Evolutionary conservation across 2,797 vertebrate species (phyloP), one percentile per base, ranked within the genome.

Genomic region (Anisognathus igniventris): DNA sequence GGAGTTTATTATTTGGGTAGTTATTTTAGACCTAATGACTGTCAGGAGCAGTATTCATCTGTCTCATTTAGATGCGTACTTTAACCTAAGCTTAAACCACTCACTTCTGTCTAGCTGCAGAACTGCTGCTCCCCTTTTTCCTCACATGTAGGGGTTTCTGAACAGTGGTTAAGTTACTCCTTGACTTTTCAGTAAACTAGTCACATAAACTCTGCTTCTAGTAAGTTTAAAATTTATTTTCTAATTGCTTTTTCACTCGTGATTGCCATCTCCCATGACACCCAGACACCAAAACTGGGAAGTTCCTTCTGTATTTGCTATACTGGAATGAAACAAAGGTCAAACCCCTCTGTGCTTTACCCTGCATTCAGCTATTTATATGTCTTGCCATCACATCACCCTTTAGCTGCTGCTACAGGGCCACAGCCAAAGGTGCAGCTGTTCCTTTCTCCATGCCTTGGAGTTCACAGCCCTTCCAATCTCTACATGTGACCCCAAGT

Each of bases 401-500:
- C 68, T 60, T 80, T 15, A 88, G 65, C 48, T 88, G 73, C 61
- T 83, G 42, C 83, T 60, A 7, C 24, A 56, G 53, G 3, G 14
- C 27, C 27, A 73, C 42, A 68, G 64, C 27, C 83, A 71, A 62
- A 87, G 3, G 8, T 7, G 12, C 51, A 83, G 53, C 37, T 88
- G 47, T n/a, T 40, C 53, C 45, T 54, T 60, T 33, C 28, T 31
- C 53, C 17, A 4, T 12, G 76, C 72, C 53, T 64, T 11, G 0
- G 31, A 44, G 23, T 16, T 57, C 39, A 51, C 13, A 76, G 82
- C 11, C 35, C 31, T 64, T 50, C 2, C 0, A 76, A 47, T 35
- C 27, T 11, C 0, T 7, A n/a, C 37, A 22, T 4, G 12, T 7
- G 27, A 45, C 27, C 11, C 16, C 30, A n/a, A 39, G 50, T 6